Conservation (phyloP, 2,113 vertebrate genomes). For the Felis chaus region DNA sequence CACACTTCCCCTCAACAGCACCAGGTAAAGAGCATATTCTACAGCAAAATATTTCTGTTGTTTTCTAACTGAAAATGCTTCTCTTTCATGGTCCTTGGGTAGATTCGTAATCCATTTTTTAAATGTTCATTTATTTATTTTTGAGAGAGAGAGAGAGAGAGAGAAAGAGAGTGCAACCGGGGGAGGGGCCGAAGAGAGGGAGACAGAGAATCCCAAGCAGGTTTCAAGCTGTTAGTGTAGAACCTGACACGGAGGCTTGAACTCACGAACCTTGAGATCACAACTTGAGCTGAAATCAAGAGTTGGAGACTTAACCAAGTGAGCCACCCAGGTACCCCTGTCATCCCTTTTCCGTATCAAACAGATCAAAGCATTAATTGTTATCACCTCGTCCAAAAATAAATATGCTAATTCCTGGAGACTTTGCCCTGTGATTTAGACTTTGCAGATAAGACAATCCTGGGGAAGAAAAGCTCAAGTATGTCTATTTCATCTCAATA, state of each 20-base stretch:
- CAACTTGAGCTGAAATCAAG: no score
- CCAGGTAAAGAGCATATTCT: not conserved
- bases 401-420: not conserved
- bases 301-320: no score
- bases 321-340: no score
- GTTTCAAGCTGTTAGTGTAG: no score
- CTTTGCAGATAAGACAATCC: not conserved
- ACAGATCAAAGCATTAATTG: not conserved
- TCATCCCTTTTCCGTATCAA: not conserved
- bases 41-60: not conserved
- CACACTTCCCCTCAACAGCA: no score
- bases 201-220: no score
- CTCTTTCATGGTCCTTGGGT: not conserved
- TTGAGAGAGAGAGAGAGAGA: no score
- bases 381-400: not conserved
- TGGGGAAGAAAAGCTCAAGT: not conserved
- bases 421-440: conserved; percentile 10
- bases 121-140: no score
- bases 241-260: no score
- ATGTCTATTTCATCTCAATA: not conserved
- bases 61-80: not conserved
- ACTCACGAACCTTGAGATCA: no score
- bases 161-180: no score
- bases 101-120: not conserved
- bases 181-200: no score